These are phyloP conservation scores for Rhagophthalmus giganteus DNA, from an alignment of 2,888 invertebrate genomes.

Conservation along the genomic window DNA sequence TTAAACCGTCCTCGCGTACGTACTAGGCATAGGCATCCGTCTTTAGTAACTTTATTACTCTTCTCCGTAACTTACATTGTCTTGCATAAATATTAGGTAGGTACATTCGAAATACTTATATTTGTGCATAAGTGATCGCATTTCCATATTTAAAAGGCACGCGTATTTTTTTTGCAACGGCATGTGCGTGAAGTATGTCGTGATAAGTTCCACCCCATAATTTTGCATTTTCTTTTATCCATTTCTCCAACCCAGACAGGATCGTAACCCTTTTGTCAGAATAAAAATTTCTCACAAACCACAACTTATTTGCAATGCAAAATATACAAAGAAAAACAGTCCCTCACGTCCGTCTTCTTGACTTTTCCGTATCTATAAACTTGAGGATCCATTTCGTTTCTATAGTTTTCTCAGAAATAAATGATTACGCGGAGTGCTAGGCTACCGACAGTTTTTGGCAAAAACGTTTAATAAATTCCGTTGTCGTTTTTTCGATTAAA, in stretches of 20 bases:
- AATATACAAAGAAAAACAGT: slow-evolving; percentile 22
- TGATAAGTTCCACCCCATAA: slow-evolving; percentile 19
- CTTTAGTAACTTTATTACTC: slow-evolving; percentile 12
- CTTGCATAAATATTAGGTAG: too few species aligned
- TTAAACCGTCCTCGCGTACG: too few species aligned
- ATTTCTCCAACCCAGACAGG: slow-evolving; percentile 19
- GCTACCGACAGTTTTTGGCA: too few species aligned
- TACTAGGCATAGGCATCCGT: slow-evolving; percentile 6
- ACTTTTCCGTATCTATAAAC: slow-evolving; percentile 13
- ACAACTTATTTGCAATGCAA: slow-evolving; percentile 28
- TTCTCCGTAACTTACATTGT: too few species aligned
- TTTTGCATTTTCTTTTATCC: slow-evolving; percentile 19
- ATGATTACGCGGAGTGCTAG: neutral
- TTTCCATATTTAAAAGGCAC: too few species aligned
- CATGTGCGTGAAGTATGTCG: slow-evolving; percentile 11
- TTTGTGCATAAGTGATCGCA: too few species aligned
- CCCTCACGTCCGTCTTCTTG: slow-evolving; percentile 19
- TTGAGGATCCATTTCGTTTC: slow-evolving; percentile 9
- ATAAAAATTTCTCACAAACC: slow-evolving; percentile 23
- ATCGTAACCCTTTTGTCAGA: slow-evolving; percentile 25
- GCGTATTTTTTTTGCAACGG: slow-evolving; percentile 5
- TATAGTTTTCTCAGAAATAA: neutral
- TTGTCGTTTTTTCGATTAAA: neutral
- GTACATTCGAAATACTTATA: too few species aligned
- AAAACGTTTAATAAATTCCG: neutral